Percentiles rank a stretch among this genome's conserved stretches.
Conservation (phyloP, 2,888 invertebrate species). For the Anaspis maculata region DNA sequence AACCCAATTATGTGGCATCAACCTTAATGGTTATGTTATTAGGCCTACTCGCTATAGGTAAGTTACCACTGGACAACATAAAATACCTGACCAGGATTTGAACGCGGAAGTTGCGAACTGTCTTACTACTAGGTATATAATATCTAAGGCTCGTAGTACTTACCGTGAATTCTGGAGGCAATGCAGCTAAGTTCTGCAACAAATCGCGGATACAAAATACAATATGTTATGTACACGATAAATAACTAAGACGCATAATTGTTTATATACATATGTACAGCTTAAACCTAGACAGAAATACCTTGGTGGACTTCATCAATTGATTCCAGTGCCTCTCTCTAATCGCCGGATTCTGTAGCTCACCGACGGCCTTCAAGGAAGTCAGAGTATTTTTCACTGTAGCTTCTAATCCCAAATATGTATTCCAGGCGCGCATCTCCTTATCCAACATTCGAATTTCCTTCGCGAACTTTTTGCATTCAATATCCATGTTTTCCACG, state of each 20-base stretch:
- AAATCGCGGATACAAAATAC: too few species aligned
- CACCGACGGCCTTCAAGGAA: constrained; percentile 88
- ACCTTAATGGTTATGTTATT: too few species aligned
- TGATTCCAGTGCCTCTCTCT: constrained; percentile 96
- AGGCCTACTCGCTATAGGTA: too few species aligned
- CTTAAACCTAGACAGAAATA: constrained; percentile 35
- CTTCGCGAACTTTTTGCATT: constrained; percentile 96
- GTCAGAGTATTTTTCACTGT: constrained; percentile 95
- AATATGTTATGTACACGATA: constrained; percentile 30
- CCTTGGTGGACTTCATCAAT: constrained; percentile 93
- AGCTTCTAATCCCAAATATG: constrained; percentile 78
- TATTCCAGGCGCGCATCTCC: constrained; percentile 93
- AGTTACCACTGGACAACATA: too few species aligned
- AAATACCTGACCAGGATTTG: too few species aligned
- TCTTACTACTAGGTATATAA: too few species aligned
- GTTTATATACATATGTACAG: constrained; percentile 24
- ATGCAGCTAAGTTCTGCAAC: constrained; percentile 74
- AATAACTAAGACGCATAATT: constrained; percentile 6
- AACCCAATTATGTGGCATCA: too few species aligned
- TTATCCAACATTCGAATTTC: constrained; percentile 87
- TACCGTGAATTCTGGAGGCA: constrained; percentile 73
- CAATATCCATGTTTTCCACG: constrained; percentile 97
- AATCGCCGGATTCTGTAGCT: constrained; percentile 93
- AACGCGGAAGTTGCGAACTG: too few species aligned
- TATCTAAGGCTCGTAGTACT: too few species aligned